A percentile compares a stretch with the other conserved stretches of the same genome.
Conservation (phyloP, 2,797 vertebrate species). For the Labeo calbasu region DNA sequence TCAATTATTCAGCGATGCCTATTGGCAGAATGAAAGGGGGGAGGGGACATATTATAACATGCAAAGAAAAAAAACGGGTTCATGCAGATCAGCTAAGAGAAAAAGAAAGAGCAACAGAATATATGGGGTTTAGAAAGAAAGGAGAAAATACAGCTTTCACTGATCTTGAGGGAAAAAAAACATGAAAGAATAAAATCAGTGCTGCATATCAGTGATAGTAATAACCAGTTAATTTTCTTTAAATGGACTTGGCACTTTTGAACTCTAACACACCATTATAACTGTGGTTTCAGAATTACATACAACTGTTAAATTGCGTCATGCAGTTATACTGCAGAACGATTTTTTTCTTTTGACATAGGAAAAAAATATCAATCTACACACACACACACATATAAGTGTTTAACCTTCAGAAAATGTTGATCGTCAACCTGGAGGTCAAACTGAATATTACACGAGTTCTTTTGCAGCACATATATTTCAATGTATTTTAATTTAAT, state of each 20-base stretch:
- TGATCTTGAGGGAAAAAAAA: background rate
- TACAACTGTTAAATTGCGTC: conserved; percentile 1
- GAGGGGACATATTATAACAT: conserved; percentile 48
- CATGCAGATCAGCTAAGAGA: conserved; percentile 16
- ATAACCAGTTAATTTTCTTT: conserved; percentile 12
- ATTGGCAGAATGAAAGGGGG: conserved; percentile 49
- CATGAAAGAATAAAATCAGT: conserved; percentile 16
- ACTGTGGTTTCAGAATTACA: background rate
- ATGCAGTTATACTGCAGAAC: background rate
- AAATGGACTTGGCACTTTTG: conserved; percentile 13
- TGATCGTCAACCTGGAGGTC: background rate
- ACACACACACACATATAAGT: too few species aligned
- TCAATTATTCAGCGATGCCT: conserved; percentile 60
- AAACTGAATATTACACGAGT: background rate
- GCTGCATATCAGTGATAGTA: background rate
- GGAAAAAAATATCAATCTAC: too few species aligned
- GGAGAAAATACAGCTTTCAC: conserved; percentile 31
- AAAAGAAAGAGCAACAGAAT: background rate
- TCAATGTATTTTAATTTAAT: background rate
- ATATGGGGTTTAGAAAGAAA: conserved; percentile 16
- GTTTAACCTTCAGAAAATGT: background rate
- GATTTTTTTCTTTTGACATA: background rate
- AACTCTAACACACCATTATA: background rate
- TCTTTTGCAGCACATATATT: background rate
- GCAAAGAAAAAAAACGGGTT: conserved; percentile 12